phyloP scores from a whole-genome alignment of 2,797 vertebrate genomes.

The Avahi laniger region DNA sequence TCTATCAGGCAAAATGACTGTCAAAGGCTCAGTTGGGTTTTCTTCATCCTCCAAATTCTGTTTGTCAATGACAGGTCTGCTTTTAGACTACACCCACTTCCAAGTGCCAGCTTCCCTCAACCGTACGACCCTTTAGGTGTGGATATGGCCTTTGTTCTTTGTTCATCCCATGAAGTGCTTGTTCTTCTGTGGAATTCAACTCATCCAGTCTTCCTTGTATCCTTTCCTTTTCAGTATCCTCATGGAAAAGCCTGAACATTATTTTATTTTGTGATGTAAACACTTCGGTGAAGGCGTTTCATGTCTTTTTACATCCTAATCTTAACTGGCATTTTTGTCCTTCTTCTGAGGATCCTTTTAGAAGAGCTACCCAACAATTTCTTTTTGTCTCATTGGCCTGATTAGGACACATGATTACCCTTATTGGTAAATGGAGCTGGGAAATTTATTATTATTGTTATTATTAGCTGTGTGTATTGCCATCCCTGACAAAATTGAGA shows the following conservation, averaged over 20 bases:
- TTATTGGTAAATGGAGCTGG: background rate
- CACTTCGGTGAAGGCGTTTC: background rate
- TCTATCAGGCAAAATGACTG: background rate
- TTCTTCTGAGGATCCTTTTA: background rate
- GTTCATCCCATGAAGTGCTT: background rate
- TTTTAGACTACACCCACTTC: background rate
- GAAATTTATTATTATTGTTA: background rate
- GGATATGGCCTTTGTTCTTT: background rate
- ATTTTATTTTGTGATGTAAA: background rate
- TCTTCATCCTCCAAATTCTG: background rate
- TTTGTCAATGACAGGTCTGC: background rate
- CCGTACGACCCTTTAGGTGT: background rate
- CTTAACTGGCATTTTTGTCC: background rate
- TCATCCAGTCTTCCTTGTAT: background rate
- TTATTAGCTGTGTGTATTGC: background rate
- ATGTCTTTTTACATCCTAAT: background rate
- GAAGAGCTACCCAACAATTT: background rate
- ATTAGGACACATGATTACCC: background rate
- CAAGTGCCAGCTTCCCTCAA: background rate
- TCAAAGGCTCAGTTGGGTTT: background rate
- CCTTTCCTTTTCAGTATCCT: background rate
- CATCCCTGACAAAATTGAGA: background rate
- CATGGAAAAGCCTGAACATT: background rate
- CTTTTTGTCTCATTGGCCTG: background rate
- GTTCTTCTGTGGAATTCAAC: background rate